phyloP scores from a whole-genome alignment of 2,888 invertebrate genomes.

The Noctua comes region DNA sequence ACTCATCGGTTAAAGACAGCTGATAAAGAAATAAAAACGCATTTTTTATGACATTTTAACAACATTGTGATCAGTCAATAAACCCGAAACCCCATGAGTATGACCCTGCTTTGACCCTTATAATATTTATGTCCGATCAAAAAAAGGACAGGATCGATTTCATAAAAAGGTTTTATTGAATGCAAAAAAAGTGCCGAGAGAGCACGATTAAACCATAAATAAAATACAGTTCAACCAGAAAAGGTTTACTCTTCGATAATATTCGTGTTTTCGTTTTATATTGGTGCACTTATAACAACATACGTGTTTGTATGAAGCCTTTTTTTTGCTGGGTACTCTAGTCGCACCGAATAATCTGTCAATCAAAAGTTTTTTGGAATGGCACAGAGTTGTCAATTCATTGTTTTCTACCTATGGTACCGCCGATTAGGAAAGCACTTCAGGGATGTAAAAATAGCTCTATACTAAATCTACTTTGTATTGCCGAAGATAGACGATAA shows the following conservation, averaged over 20 bases:
- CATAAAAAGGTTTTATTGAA: constrained; percentile 58
- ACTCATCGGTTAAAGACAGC: constrained; percentile 19
- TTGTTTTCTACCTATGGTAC: neutral
- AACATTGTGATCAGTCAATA: constrained; percentile 31
- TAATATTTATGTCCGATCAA: constrained; percentile 56
- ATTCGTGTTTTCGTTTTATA: neutral
- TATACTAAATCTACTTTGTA: neutral
- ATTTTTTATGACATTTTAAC: constrained; percentile 40
- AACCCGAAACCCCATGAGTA: constrained; percentile 20
- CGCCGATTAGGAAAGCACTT: neutral
- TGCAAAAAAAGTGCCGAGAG: constrained; percentile 27
- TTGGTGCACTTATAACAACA: neutral
- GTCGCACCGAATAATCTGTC: neutral
- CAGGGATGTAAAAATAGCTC: neutral
- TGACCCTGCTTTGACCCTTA: constrained; percentile 33
- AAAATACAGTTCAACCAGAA: neutral
- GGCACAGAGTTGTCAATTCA: neutral
- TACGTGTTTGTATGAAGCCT: neutral
- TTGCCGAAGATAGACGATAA: neutral
- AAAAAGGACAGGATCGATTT: constrained; percentile 36
- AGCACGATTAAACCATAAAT: constrained; percentile 45
- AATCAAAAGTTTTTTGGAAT: neutral
- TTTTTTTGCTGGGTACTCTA: neutral
- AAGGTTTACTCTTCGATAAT: neutral
- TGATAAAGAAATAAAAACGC: constrained; percentile 45